These are phyloP conservation scores for Sparidentex hasta DNA, from an alignment of 2,797 vertebrate species.

Conservation along the genomic window DNA sequence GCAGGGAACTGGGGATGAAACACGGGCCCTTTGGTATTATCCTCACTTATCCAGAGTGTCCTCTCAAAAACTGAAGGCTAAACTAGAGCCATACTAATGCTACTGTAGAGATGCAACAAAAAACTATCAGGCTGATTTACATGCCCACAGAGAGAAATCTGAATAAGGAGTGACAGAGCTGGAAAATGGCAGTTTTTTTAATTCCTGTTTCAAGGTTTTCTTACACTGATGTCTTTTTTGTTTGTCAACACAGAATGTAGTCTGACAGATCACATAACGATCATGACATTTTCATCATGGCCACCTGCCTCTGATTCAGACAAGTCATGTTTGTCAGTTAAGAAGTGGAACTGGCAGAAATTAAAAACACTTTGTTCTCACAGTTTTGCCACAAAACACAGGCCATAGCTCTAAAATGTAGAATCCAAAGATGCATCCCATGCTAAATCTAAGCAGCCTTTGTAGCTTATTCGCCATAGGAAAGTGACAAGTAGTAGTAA, in stretches of 20 bases:
- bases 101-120: background rate
- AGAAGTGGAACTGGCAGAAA: too few relatives aligned
- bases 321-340: too few relatives aligned
- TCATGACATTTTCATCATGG: background rate
- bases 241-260: background rate
- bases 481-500: background rate
- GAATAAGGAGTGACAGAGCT: background rate
- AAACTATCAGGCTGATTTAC: constrained; percentile 16
- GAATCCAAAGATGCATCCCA: too few relatives aligned
- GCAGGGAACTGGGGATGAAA: constrained; percentile 23
- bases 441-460: too few relatives aligned
- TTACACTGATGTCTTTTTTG: background rate
- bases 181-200: background rate
- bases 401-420: too few relatives aligned
- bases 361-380: too few relatives aligned
- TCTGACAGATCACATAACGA: background rate
- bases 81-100: constrained; percentile 18
- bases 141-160: background rate
- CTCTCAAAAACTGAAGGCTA: constrained; percentile 27
- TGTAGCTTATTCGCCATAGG: too few relatives aligned
- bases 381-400: too few relatives aligned
- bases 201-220: background rate
- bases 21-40: constrained; percentile 9
- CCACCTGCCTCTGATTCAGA: background rate
- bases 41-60: constrained; percentile 29